Evolutionary conservation across 2,113 vertebrate genomes (phyloP).

Genomic region (Megaceryle maxima): DNA sequence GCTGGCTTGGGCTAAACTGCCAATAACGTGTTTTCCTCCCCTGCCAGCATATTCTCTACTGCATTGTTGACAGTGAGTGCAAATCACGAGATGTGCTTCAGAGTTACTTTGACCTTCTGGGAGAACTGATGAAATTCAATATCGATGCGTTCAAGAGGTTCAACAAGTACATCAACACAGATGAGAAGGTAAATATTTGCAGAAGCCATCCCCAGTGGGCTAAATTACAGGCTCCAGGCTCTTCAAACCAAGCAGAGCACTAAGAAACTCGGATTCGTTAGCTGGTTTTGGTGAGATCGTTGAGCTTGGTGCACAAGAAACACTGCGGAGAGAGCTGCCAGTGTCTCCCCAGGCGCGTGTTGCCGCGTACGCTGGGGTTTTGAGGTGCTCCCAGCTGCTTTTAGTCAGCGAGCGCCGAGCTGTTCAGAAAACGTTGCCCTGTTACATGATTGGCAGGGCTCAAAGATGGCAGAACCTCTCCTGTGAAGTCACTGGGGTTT

Average conservation of each 20-base stretch:
- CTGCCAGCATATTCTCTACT: constrained; percentile 94
- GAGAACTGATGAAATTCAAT: constrained; percentile 99
- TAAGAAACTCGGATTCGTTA: not conserved
- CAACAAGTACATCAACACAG: constrained; percentile 97
- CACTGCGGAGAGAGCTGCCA: not conserved
- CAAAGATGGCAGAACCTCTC: not conserved
- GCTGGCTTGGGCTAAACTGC: not conserved
- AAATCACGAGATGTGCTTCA: constrained; percentile 96
- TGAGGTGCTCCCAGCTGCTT: not conserved
- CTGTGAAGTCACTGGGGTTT: not conserved
- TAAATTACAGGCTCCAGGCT: not conserved
- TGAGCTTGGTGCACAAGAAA: not conserved
- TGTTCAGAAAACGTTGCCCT: not conserved
- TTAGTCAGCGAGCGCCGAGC: not conserved
- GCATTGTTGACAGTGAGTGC: constrained; percentile 98
- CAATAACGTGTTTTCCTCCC: not conserved
- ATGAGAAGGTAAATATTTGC: constrained; percentile 87
- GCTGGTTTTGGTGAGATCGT: not conserved
- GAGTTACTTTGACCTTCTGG: constrained; percentile 98
- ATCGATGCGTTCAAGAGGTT: constrained; percentile 98
- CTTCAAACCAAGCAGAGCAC: accelerated
- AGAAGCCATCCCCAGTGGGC: not conserved
- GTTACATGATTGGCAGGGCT: not conserved
- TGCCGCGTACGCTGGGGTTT: not conserved
- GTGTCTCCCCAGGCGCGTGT: not conserved